A percentile compares a stretch with the other conserved stretches of the same genome.
phyloP scores from a whole-genome alignment of 2,113 vertebrate species.

The Picathartes gymnocephalus region DNA sequence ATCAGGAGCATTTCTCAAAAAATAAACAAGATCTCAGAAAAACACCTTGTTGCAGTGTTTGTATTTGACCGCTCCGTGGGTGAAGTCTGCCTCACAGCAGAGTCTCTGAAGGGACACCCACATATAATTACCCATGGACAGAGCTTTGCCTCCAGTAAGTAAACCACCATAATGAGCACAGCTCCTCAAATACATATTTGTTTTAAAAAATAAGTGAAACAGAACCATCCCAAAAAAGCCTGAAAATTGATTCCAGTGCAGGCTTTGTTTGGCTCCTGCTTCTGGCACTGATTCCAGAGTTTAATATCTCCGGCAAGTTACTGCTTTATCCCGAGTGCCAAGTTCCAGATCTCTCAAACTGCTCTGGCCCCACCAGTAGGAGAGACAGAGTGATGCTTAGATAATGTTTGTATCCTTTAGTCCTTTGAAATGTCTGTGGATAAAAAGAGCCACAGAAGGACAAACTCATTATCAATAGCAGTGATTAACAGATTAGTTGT shows the following conservation, averaged over 20 bases:
- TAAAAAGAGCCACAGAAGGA: background rate
- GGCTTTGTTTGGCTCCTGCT: constrained; percentile 47
- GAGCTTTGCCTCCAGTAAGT: background rate
- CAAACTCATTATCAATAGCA: background rate
- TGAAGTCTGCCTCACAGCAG: background rate
- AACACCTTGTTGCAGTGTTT: background rate
- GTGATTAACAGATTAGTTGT: background rate
- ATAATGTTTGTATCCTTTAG: background rate
- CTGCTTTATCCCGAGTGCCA: background rate
- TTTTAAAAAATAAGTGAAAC: constrained; percentile 54
- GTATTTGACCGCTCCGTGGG: background rate
- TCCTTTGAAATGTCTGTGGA: background rate
- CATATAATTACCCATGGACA: background rate
- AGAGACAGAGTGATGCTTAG: background rate
- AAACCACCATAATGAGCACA: background rate
- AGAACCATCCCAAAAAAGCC: constrained; percentile 51
- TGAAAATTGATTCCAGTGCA: constrained; percentile 48
- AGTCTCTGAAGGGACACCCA: background rate
- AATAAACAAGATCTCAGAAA: constrained; percentile 14
- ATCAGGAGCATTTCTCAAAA: constrained; percentile 35
- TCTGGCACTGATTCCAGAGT: background rate
- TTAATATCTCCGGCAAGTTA: background rate
- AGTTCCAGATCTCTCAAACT: background rate
- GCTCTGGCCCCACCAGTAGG: background rate
- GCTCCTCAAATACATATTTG: constrained; percentile 36